Evolutionary conservation across 2,888 invertebrate genomes (phyloP), one percentile per base, ranked within the genome.

Genomic region (Troides helena): DNA sequence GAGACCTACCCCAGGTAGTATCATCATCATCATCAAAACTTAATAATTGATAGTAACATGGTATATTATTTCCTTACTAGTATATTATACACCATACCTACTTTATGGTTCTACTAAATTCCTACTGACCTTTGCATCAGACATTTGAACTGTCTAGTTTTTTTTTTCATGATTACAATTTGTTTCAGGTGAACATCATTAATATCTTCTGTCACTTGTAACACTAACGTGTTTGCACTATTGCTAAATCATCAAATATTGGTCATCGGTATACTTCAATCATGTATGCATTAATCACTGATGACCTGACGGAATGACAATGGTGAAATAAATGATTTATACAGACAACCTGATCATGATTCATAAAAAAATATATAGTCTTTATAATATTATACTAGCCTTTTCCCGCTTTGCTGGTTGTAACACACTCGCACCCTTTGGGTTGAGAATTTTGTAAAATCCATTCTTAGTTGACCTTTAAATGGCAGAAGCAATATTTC

Each of bases 181-280:
- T 70, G 58, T 66, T 39, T 62, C 36, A 36, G 58, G 46, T 62
- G 23, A n/a, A 58, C 18, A 66, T 70, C 60, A 70, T 70, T 70
- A 64, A 70, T 70, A 70, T 23, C 18, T n/a, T 14, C 60, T 56
- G 67, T 67, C 67, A 53, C 25, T 23, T 39, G 43, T 46, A 57
- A 58, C 53, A 56, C 53, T 61, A 50, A 23, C 43, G 30, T 60
- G 60, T 67, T 67, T 61, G 64, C 63, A 36, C 63, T 67, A 62
- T 57, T 70, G 70, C 67, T 57, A 70, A 46, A 59, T 67, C 67
- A 70, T 70, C 64, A 67, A 30, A 57, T 64, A 53, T 43, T 56
- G 63, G 53, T 60, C 50, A 62, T 70, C 50, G 58, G 62, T 14
- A 57, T 36, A 30, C 56, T 61, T 23, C 53, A 58, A 10, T 12